phyloP scores from a whole-genome alignment of 2,113 vertebrate species.

The Naja naja region DNA sequence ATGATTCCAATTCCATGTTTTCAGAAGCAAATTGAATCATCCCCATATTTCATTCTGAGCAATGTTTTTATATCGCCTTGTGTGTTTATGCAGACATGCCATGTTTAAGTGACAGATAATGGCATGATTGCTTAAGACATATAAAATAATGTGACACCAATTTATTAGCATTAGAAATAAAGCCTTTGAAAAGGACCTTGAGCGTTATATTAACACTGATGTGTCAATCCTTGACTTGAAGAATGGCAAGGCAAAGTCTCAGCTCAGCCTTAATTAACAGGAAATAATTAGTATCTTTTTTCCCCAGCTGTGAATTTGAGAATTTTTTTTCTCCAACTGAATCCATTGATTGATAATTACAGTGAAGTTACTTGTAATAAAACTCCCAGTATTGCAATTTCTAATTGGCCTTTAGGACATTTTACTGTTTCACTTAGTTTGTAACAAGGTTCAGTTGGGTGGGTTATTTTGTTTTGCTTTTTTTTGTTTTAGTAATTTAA shows the following conservation, averaged over 20 bases:
- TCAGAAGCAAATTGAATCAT: slow-evolving; percentile 43
- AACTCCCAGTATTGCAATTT: slow-evolving; percentile 79
- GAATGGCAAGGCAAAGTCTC: slow-evolving; percentile 73
- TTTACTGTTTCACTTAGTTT: slow-evolving; percentile 79
- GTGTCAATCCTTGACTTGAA: slow-evolving; percentile 79
- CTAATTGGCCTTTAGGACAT: slow-evolving; percentile 82
- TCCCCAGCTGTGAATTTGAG: slow-evolving; percentile 77
- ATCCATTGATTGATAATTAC: slow-evolving; percentile 85
- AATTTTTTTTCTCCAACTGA: slow-evolving; percentile 63
- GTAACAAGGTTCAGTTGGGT: slow-evolving; percentile 61
- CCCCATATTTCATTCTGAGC: not conserved
- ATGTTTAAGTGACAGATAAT: slow-evolving; percentile 50
- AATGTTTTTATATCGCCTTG: slow-evolving; percentile 27
- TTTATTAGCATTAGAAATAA: slow-evolving; percentile 71
- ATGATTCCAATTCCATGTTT: not conserved
- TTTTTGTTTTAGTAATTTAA: slow-evolving; percentile 62
- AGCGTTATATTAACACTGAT: slow-evolving; percentile 79
- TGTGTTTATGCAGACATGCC: slow-evolving; percentile 23
- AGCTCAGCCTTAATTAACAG: slow-evolving; percentile 81
- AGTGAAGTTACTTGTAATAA: slow-evolving; percentile 80
- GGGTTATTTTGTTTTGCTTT: not conserved
- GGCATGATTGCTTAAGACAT: slow-evolving; percentile 58
- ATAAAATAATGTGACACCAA: slow-evolving; percentile 71
- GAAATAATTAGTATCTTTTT: slow-evolving; percentile 84
- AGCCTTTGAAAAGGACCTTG: slow-evolving; percentile 71